A percentile compares a stretch with the other conserved stretches of the same genome.
Conservation (phyloP, 2,888 invertebrate species). For the Omphaloscelis lunosa region DNA sequence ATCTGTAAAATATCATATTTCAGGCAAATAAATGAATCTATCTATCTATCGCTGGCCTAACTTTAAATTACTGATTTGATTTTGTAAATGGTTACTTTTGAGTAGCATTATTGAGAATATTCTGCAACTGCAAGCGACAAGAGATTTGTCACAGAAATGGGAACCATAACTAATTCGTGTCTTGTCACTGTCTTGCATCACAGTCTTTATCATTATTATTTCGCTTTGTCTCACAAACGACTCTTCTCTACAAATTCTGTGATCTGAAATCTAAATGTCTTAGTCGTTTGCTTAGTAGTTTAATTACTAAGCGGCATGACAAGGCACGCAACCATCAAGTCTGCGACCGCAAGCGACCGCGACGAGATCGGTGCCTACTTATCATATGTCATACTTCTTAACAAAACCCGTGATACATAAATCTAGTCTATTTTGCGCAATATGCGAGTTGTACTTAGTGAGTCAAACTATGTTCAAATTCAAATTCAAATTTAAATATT, state of each 20-base stretch:
- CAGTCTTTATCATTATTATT: neutral
- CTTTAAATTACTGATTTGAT: too few relatives aligned
- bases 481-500: too few relatives aligned
- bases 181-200: neutral
- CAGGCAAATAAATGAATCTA: too few relatives aligned
- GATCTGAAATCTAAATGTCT: slow-evolving; percentile 19
- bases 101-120: neutral
- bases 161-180: neutral
- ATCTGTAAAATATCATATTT: too few relatives aligned
- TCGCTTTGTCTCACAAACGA: slow-evolving; percentile 2
- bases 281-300: neutral
- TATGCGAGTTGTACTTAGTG: too few relatives aligned
- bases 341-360: neutral
- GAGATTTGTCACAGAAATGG: neutral
- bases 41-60: too few relatives aligned
- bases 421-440: neutral
- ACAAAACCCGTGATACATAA: neutral
- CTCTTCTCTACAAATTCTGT: neutral
- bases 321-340: neutral
- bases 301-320: slow-evolving; percentile 26
- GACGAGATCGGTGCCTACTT: neutral
- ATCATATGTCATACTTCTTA: neutral
- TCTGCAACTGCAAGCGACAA: neutral
- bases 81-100: neutral
- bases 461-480: too few relatives aligned